Base-by-base conservation (phyloP, 1,140 invertebrate species). In the Oncopodura yosiiana region DNA sequence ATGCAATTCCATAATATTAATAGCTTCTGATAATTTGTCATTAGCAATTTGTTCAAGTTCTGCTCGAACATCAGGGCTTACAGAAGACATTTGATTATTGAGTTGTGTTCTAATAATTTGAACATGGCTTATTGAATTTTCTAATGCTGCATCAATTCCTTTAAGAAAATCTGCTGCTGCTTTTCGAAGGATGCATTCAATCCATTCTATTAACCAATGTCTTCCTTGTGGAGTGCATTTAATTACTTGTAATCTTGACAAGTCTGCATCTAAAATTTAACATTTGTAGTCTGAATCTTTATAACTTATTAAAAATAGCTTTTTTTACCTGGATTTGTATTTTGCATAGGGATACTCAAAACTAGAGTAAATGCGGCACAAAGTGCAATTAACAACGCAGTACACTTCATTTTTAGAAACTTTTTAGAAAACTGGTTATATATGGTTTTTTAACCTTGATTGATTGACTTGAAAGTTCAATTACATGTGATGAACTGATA, bases 161-260 rank as follows among this genome's bases (percentile, higher is more conserved):
- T 11, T 27, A 8, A 59, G 32, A 8, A 59, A 42, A 11, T 42
- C 52, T 4, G 29, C 19, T 16, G 42, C 39, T 1, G 14, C 34
- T 8, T 37, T 27, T 36, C 46, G 39, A 11, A 55, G 26, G 3
- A 44, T 36, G 3, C n/a, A 18, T 32, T 39, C 14, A 29, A 59
- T 55, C 12, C 49, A 23, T 32, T 59, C 57, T 8, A 52, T 3
- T 23, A 59, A 41, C 34, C 43, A 58, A 38, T 58, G 43, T 16
- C 39, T 14, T n/a, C n/a, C n/a, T n/a, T n/a, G n/a, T n/a, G n/a
- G n/a, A n/a, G n/a, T n/a, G n/a, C 18, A 27, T 4, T 12, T 16
- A n/a, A 34, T 9, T 34, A 9, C 30, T n/a, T 34, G 6, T 34
- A 34, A 8, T n/a, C n/a, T 34, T 34, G 6, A 8, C 30, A 34